Conservation (phyloP, 1,140 invertebrate genomes). For the Melitaea cinxia region DNA sequence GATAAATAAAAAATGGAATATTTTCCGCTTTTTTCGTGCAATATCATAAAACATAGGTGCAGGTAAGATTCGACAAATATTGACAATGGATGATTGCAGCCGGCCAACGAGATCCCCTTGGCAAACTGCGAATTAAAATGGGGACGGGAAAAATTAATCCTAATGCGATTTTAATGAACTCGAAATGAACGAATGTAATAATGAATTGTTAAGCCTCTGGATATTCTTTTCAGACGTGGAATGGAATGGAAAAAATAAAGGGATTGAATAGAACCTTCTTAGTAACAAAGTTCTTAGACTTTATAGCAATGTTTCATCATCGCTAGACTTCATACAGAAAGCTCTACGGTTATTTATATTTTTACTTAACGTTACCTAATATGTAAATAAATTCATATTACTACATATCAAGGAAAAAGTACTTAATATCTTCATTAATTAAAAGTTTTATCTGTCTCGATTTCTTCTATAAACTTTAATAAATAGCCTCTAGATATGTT, state of each 20-base stretch:
- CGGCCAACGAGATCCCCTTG: conserved; percentile 70
- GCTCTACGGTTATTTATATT: too few species aligned
- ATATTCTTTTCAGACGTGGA: conserved; percentile 61
- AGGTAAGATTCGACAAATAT: conserved; percentile 77
- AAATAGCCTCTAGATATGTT: conserved; percentile 12
- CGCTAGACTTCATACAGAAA: too few species aligned
- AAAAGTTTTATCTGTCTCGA: not conserved
- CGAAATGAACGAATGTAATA: conserved; percentile 77
- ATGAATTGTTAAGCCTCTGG: conserved; percentile 73
- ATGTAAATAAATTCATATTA: too few species aligned
- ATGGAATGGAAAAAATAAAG: conserved; percentile 44
- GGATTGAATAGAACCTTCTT: conserved; percentile 7
- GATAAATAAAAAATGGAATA: conserved; percentile 17
- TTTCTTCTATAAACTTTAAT: not conserved
- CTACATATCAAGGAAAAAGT: not conserved
- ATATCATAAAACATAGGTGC: conserved; percentile 57
- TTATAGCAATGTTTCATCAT: not conserved
- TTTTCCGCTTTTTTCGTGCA: conserved; percentile 40
- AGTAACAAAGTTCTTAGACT: conserved; percentile 15
- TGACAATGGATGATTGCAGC: conserved; percentile 77
- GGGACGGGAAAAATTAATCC: conserved; percentile 81
- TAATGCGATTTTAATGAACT: conserved; percentile 81
- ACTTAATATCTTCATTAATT: not conserved
- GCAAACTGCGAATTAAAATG: conserved; percentile 78
- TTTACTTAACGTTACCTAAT: too few species aligned